Base-by-base conservation (phyloP, 2,888 invertebrate species). In the Cryptocheilus praepositus region DNA sequence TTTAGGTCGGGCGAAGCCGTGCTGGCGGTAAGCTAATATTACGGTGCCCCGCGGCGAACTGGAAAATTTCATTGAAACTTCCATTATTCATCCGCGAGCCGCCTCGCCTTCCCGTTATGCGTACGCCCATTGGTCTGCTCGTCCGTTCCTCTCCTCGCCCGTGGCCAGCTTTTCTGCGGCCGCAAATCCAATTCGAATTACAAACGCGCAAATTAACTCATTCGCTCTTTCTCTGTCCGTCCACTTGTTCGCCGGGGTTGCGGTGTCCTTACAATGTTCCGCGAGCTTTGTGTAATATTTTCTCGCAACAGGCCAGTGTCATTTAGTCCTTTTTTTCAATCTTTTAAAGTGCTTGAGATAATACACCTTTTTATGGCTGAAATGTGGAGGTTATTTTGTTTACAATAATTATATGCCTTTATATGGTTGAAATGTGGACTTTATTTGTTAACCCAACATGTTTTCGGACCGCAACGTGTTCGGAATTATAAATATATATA, bases 11-110 rank as follows among this genome's bases (percentile, higher is more conserved):
- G 59, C 72, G 65, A 70, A 68, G 61, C 73, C 77, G 77, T 81
- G 81, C 80, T 77, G 81, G 77, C 80, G 82, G 81, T 84, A 85
- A 88, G 86, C 86, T 88, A 88, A 88, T 88, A 88, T 88, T 84
- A 83, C 85, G 86, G 82, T 85, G 80, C 83, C 88, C 88, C 86
- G 87, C 85, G 83, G 88, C 85, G 88, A 85, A 78, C 83, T 87
- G 85, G 86, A 87, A 88, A 88, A 88, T 88, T 87, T 88, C 88
- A 88, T 88, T 88, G 84, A 79, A 84, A 83, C 83, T 86, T 88
- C 84, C 86, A 88, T 88, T 88, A 88, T 88, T 88, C 87, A 87
- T 87, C 78, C 76, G 76, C 74, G 76, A 64, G 69, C 71, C 70
- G 70, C 22, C 70, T 61, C 74, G 52, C 45, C 72, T 70, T 49